phyloP scores from a whole-genome alignment of 1,140 invertebrate genomes.

The Drosophila parvula region DNA sequence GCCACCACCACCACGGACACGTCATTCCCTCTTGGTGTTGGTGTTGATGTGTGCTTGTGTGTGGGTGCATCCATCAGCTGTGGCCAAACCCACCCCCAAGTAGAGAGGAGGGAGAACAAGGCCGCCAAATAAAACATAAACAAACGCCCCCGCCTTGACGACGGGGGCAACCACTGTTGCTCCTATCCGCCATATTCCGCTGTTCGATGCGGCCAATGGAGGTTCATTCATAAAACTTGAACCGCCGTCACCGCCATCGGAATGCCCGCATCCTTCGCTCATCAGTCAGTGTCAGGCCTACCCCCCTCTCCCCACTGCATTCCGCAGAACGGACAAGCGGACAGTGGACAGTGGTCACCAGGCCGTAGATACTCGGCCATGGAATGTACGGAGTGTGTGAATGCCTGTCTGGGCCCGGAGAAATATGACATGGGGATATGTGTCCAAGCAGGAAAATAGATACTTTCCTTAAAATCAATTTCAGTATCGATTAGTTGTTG shows the following conservation, averaged over 20 bases:
- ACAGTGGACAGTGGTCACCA: neutral
- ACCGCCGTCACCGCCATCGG: conserved; percentile 12
- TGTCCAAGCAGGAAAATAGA: neutral
- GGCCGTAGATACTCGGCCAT: neutral
- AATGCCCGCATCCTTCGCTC: conserved; percentile 9
- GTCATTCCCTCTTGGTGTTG: conserved; percentile 4
- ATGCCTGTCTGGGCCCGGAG: neutral
- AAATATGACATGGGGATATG: neutral
- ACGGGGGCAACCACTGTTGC: neutral
- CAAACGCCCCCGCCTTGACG: conserved; percentile 65
- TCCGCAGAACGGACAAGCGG: neutral
- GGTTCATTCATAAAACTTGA: conserved; percentile 75
- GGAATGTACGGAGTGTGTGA: neutral
- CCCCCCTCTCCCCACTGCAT: neutral
- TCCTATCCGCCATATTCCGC: conserved; percentile 2
- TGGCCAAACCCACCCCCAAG: neutral
- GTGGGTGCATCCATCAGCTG: conserved; percentile 21
- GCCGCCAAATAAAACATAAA: conserved; percentile 60
- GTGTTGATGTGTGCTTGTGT: neutral
- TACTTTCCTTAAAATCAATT: no score
- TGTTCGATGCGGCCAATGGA: conserved; percentile 55
- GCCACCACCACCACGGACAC: conserved; percentile 10
- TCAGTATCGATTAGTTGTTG: no score
- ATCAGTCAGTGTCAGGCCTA: conserved; percentile 18
- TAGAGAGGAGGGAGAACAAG: neutral